These are phyloP conservation scores for Vulpes ferrilata DNA, from an alignment of 2,113 vertebrate genomes.

Conservation along the genomic window DNA sequence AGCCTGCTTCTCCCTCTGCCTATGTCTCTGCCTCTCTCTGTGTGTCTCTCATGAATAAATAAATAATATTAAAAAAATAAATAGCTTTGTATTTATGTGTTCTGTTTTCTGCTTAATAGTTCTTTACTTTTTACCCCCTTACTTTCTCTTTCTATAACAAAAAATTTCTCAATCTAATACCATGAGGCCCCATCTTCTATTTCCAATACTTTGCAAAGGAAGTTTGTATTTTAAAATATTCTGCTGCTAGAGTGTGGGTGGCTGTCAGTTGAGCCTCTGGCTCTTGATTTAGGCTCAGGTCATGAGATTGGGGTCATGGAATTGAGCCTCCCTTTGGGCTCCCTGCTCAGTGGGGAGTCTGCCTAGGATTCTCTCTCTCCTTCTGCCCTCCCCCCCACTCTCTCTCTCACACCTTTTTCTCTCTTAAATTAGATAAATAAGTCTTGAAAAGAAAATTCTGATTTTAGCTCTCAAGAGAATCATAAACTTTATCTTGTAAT, in stretches of 20 bases:
- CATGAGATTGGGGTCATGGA: too few relatives aligned
- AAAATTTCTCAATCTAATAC: background rate
- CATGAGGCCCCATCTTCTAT: background rate
- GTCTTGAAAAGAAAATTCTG: background rate
- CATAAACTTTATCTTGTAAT: background rate
- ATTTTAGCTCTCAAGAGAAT: slow-evolving; percentile 31
- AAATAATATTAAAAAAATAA: background rate
- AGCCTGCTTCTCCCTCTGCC: too few relatives aligned
- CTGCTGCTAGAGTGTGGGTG: background rate
- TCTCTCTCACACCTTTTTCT: background rate
- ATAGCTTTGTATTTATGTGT: background rate
- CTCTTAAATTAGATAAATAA: background rate
- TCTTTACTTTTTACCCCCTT: background rate
- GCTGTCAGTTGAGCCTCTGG: too few relatives aligned
- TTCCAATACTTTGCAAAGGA: slow-evolving; percentile 18
- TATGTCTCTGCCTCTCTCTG: too few relatives aligned
- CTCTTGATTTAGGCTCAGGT: too few relatives aligned
- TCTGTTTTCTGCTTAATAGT: background rate
- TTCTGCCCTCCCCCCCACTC: too few relatives aligned
- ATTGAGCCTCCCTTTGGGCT: too few relatives aligned
- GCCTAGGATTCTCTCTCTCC: too few relatives aligned
- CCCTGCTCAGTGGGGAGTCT: too few relatives aligned
- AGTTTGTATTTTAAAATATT: slow-evolving; percentile 18
- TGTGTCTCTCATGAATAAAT: background rate
- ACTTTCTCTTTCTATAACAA: background rate